phyloP scores from a whole-genome alignment of 2,797 vertebrate genomes.

The Arnoldichthys spilopterus region DNA sequence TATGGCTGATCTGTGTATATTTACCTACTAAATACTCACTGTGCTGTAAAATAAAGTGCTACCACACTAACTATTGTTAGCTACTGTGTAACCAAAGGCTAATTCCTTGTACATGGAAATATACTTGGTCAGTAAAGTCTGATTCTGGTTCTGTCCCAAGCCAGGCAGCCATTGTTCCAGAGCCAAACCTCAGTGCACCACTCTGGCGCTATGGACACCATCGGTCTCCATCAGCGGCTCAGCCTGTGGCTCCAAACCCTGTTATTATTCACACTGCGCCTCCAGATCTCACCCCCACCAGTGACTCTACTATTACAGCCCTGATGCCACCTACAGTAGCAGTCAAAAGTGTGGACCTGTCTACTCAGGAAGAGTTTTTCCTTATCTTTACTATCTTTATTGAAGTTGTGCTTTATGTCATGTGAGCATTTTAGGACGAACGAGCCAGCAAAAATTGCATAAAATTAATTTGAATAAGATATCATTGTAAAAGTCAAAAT shows the following conservation, averaged over 20 bases:
- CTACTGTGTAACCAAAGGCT: background rate
- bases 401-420: no score
- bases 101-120: background rate
- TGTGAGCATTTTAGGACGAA: no score
- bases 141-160: slow-evolving; percentile 6
- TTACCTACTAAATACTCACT: background rate
- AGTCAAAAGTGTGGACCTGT: slow-evolving; percentile 17
- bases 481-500: no score
- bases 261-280: slow-evolving; percentile 47
- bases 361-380: background rate
- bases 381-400: background rate
- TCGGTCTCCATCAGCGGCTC: slow-evolving; percentile 56
- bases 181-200: slow-evolving; percentile 37
- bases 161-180: slow-evolving; percentile 12
- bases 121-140: background rate
- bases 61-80: background rate
- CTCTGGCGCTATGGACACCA: slow-evolving; percentile 42
- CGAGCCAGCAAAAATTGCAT: no score
- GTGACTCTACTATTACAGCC: slow-evolving; percentile 42
- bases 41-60: background rate
- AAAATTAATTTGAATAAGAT: no score
- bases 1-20: no score
- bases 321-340: slow-evolving; percentile 28
- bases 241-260: slow-evolving; percentile 31
- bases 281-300: slow-evolving; percentile 30